phyloP scores from a whole-genome alignment of 2,113 vertebrate genomes.

The Tachycineta bicolor region DNA sequence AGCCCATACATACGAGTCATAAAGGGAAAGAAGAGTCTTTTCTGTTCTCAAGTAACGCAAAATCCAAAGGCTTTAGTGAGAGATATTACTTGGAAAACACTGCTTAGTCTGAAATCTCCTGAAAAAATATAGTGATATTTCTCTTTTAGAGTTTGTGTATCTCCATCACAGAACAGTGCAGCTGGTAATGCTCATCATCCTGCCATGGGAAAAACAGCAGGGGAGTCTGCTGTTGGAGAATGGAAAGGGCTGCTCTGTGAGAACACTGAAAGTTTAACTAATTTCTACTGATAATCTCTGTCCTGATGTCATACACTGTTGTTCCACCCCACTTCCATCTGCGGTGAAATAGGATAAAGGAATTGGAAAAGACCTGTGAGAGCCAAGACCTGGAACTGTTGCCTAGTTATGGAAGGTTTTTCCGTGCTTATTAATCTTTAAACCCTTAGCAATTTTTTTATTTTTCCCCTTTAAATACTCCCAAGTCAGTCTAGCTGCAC shows the following conservation, averaged over 20 bases:
- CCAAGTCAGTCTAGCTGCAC: not conserved
- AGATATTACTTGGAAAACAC: not conserved
- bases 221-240: not conserved
- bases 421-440: not conserved
- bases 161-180: not conserved
- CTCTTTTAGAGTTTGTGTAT: not conserved
- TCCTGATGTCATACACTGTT: not conserved
- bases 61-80: not conserved
- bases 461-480: not conserved
- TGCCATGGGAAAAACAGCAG: not conserved
- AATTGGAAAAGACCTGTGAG: not conserved
- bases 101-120: not conserved
- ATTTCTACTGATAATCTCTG: slow-evolving; percentile 45
- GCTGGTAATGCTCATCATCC: not conserved
- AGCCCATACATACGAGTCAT: not conserved
- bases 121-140: not conserved
- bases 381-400: not conserved
- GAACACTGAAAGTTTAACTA: not conserved
- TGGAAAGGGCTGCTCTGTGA: not conserved
- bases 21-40: not conserved
- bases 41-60: not conserved
- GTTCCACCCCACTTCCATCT: not conserved
- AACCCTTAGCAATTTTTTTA: not conserved
- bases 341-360: not conserved
- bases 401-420: not conserved